These are phyloP conservation scores for Poeciliopsis retropinna DNA, from an alignment of 2,113 vertebrate genomes.

Conservation along the genomic window DNA sequence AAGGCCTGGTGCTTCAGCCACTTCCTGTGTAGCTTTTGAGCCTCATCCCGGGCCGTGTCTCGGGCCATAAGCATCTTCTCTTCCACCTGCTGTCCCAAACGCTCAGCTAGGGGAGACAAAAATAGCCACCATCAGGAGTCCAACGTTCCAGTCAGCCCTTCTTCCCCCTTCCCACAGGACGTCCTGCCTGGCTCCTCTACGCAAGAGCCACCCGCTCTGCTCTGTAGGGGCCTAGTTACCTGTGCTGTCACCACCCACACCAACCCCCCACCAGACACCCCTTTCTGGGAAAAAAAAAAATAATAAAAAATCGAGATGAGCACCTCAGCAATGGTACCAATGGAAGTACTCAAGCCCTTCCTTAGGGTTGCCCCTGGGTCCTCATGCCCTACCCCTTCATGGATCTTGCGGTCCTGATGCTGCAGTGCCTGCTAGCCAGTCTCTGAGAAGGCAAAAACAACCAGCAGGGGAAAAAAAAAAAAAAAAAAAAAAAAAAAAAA, in stretches of 20 bases:
- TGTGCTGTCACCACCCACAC: conserved; percentile 72
- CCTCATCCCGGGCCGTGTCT: conserved; percentile 93
- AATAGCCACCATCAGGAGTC: conserved; percentile 80
- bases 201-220: conserved; percentile 64
- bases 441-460: conserved; percentile 71
- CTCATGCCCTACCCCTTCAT: conserved; percentile 81
- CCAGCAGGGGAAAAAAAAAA: conserved; percentile 23
- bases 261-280: conserved; percentile 73
- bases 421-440: conserved; percentile 83
- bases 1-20: conserved; percentile 96
- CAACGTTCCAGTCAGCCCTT: conserved; percentile 69
- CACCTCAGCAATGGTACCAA: conserved; percentile 80
- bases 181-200: conserved; percentile 72
- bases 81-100: conserved; percentile 83
- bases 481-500: conserved; percentile 38
- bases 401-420: conserved; percentile 81
- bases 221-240: conserved; percentile 76
- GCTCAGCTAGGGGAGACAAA: conserved; percentile 83
- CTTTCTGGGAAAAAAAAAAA: conserved; percentile 52
- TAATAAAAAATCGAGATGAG: conserved; percentile 69
- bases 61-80: conserved; percentile 95
- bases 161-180: conserved; percentile 74
- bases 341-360: conserved; percentile 76
- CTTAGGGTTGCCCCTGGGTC: conserved; percentile 77
- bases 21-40: conserved; percentile 93